phyloP scores from a whole-genome alignment of 35 echinoderm and acorn worm genomes.

The Stichopus chloronotus region DNA sequence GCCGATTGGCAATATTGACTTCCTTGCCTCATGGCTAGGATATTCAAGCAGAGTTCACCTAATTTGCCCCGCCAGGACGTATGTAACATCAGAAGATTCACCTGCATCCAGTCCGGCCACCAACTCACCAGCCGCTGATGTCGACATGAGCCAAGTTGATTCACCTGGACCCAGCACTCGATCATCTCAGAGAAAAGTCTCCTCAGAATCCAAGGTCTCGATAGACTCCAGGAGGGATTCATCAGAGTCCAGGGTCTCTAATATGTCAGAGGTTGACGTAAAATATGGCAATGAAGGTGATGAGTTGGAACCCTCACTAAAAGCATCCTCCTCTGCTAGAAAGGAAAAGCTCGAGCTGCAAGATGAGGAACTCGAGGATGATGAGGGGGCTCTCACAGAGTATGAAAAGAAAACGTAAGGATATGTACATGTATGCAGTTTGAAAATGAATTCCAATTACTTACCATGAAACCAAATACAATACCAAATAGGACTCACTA shows the following conservation, averaged over 20 bases:
- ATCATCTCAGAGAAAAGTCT: slow-evolving; percentile 49
- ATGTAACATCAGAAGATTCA: slow-evolving; percentile 42
- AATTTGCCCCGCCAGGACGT: not conserved
- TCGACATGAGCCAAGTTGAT: slow-evolving; percentile 38
- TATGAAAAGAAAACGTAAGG: slow-evolving; percentile 26
- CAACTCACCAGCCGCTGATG: slow-evolving; percentile 30
- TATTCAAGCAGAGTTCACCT: too few relatives aligned
- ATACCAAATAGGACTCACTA: too few relatives aligned
- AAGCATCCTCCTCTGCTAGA: not conserved
- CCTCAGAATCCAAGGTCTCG: slow-evolving; percentile 40
- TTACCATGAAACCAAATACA: too few relatives aligned
- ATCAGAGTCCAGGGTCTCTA: slow-evolving; percentile 14
- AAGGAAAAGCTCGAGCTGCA: slow-evolving; percentile 1
- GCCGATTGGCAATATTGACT: too few relatives aligned
- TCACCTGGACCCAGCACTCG: slow-evolving; percentile 38
- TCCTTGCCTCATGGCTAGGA: too few relatives aligned
- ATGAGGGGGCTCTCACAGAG: not conserved
- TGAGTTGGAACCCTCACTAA: slow-evolving; percentile 14
- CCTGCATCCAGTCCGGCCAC: slow-evolving; percentile 54
- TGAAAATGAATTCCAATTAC: too few relatives aligned
- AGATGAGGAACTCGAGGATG: slow-evolving; percentile 26
- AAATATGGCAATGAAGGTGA: slow-evolving; percentile 41
- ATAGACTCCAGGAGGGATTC: slow-evolving; percentile 48
- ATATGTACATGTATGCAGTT: too few relatives aligned
- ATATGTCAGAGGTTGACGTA: slow-evolving; percentile 24